Conservation (phyloP, 2,113 vertebrate species). For the Neolamprologus hecqui region DNA sequence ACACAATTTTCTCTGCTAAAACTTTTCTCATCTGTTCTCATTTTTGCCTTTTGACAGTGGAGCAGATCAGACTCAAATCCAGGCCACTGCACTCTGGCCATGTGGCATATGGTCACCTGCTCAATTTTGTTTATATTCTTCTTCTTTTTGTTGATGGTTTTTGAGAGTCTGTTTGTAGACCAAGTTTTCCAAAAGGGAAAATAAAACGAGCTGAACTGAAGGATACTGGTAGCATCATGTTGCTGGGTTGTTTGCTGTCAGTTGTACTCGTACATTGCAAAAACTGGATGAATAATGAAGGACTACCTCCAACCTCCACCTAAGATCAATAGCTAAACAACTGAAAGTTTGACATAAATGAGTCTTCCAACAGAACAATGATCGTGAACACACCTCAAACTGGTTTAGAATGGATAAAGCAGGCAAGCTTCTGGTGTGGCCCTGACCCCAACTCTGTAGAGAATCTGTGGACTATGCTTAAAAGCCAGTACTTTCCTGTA, state of each 20-base stretch:
- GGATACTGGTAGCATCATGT: not conserved
- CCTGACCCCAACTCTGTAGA: not conserved
- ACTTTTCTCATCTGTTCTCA: not conserved
- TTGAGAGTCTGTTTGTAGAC: not conserved
- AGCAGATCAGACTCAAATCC: not conserved
- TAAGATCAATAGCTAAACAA: not conserved
- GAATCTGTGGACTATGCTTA: not conserved
- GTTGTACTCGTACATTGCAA: not conserved
- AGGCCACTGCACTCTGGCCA: not conserved
- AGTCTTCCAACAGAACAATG: not conserved
- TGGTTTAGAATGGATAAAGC: not conserved
- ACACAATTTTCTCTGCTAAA: not conserved
- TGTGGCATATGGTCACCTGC: not conserved
- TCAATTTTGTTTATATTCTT: not conserved
- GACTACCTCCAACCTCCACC: not conserved
- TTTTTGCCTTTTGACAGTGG: not conserved
- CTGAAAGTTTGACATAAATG: not conserved
- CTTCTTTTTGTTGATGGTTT: not conserved
- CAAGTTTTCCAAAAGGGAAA: not conserved
- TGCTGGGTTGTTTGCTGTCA: not conserved
- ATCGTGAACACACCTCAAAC: not conserved
- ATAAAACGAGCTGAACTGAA: not conserved
- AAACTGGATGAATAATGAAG: not conserved
- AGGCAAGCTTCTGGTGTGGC: not conserved
- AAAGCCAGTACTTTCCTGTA: not conserved